Conservation (phyloP, 2,113 vertebrate genomes). For the Urocitellus parryii region DNA sequence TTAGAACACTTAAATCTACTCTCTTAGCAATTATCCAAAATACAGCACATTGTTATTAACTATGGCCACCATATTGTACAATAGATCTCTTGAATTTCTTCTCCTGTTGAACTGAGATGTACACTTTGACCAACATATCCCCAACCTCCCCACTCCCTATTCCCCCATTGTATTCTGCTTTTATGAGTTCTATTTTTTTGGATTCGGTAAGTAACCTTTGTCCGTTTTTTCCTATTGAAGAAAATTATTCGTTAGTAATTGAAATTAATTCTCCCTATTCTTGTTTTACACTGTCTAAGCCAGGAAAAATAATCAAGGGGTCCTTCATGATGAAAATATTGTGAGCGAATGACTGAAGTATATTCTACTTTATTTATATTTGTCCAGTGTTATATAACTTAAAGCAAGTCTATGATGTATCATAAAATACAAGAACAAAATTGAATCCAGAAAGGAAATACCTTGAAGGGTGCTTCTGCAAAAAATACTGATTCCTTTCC, state of each 20-base stretch:
- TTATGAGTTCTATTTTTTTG: background rate
- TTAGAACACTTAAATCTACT: background rate
- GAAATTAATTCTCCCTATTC: background rate
- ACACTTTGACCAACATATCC: background rate
- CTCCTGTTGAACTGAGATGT: background rate
- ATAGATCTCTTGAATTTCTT: background rate
- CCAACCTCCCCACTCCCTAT: background rate
- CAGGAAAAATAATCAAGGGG: conserved; percentile 17
- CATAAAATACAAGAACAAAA: conserved; percentile 38
- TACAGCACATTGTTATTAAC: background rate
- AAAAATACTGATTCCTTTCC: conserved; percentile 89
- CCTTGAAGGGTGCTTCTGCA: conserved; percentile 88
- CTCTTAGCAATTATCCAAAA: background rate
- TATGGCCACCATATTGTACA: background rate
- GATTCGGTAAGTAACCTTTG: background rate
- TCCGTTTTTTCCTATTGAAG: background rate
- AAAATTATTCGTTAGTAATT: conserved; percentile 40
- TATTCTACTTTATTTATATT: background rate
- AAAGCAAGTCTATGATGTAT: background rate
- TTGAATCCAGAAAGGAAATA: conserved; percentile 66
- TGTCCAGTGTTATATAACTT: background rate
- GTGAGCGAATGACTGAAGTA: background rate
- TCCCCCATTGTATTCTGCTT: background rate
- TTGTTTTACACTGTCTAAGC: background rate
- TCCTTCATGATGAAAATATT: background rate